Conservation (phyloP, 2,113 vertebrate species). For the Ascaphus truei region DNA sequence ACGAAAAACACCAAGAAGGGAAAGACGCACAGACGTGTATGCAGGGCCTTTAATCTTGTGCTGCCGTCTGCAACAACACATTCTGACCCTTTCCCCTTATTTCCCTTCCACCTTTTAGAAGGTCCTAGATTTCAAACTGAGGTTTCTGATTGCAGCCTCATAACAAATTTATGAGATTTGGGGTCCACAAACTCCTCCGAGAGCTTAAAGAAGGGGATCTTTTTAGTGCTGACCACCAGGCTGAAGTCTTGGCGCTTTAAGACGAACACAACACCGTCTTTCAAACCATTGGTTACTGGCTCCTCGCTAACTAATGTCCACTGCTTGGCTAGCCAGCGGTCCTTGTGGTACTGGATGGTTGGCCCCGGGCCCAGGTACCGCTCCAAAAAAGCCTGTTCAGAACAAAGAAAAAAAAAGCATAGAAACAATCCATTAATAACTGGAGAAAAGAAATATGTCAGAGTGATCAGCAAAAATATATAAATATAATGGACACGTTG, state of each 20-base stretch:
- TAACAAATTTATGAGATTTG: slow-evolving; percentile 95
- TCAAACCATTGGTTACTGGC: slow-evolving; percentile 83
- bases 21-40: neutral
- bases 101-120: neutral
- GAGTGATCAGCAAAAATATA: too few species aligned
- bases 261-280: slow-evolving; percentile 83
- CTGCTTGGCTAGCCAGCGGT: slow-evolving; percentile 85
- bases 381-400: slow-evolving; percentile 85
- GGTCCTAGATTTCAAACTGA: slow-evolving; percentile 67
- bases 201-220: slow-evolving; percentile 87
- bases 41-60: too few species aligned
- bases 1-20: neutral
- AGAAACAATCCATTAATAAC: neutral
- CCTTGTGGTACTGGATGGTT: slow-evolving; percentile 91
- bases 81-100: neutral
- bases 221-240: slow-evolving; percentile 83
- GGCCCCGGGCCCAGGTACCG: slow-evolving; percentile 83
- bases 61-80: neutral
- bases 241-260: slow-evolving; percentile 89
- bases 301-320: slow-evolving; percentile 94
- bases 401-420: neutral
- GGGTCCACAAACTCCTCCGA: slow-evolving; percentile 93
- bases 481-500: too few species aligned
- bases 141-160: slow-evolving; percentile 93
- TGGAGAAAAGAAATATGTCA: neutral